Evolutionary conservation across 2,797 vertebrate species (phyloP), one percentile per base, ranked within the genome.

Genomic region (Parauchenoglanis ngamensis): DNA sequence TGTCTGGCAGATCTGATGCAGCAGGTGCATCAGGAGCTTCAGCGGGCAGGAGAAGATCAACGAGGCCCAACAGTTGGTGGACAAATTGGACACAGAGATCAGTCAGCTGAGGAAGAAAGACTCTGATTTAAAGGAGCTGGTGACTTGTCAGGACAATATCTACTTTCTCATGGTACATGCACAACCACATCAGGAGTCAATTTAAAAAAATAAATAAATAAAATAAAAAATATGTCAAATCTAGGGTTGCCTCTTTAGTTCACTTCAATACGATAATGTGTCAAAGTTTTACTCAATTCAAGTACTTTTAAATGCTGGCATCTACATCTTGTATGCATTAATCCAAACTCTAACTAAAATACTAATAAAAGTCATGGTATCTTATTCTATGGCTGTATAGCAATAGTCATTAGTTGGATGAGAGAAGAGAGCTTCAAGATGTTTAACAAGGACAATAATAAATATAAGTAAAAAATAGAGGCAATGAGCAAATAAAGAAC

Each of bases 71-170:
- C 94, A 95, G 61, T 92, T 96, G 2, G 86, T 87, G 0, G 91
- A 91, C 1, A 92, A 88, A 77, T 91, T 96, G 90, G 92, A 95
- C 92, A 89, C 89, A 0, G 95, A 96, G 91, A 90, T 96, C 86
- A 90, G 83, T 84, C 93, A 93, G 91, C 91, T 94, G 73, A 94
- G 85, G 92, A 95, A 52, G 86, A 95, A 95, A 84, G 95, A 95
- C 28, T 49, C 56, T 0, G 93, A 95, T 85, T 94, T 96, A 92
- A 96, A 92, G 89, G 94, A 95, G 40, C 87, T 96, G 89, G 89
- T n/a, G 4, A 54, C 79, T 46, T 95, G 94, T 2, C 93, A 95
- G 52, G 96, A 96, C 91, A 90, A 96, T 89, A 96, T 96, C 87
- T 87, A 94, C 87, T 96, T 95, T 63, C 91, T 96, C 61, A 92